These are phyloP conservation scores for Serrognathus titanus DNA, from an alignment of 2,888 invertebrate species.

Conservation along the genomic window DNA sequence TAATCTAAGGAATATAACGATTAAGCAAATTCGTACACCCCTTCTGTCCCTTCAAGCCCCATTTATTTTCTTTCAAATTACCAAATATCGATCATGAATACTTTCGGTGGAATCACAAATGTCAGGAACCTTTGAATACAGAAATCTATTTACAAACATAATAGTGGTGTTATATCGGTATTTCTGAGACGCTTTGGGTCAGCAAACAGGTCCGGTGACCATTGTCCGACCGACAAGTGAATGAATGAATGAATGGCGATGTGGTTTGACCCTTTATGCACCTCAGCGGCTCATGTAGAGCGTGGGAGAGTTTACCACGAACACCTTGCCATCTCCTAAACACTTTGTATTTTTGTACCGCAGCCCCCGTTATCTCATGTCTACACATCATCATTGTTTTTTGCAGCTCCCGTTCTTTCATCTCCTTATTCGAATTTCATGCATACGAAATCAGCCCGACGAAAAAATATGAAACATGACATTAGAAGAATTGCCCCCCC, in stretches of 20 bases:
- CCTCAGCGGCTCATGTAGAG: constrained; percentile 48
- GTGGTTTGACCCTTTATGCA: constrained; percentile 30
- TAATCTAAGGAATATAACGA: too few species aligned
- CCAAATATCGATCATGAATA: too few species aligned
- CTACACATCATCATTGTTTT: background rate
- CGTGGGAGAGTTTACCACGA: constrained; percentile 52
- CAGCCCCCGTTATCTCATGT: background rate
- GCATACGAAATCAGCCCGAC: too few species aligned
- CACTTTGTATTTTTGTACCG: background rate
- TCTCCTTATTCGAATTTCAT: too few species aligned
- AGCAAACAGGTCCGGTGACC: constrained; percentile 29
- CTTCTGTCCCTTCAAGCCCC: too few species aligned
- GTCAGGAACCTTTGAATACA: constrained; percentile 5
- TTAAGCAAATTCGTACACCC: too few species aligned
- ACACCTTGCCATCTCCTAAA: constrained; percentile 41
- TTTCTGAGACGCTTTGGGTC: constrained; percentile 21
- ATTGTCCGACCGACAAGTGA: constrained; percentile 30
- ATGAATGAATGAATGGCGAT: constrained; percentile 24
- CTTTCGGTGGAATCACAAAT: too few species aligned
- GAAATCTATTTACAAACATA: constrained; percentile 27
- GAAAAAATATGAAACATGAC: too few species aligned
- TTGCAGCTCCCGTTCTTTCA: too few species aligned
- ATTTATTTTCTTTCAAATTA: too few species aligned
- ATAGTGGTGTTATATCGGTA: constrained; percentile 19
- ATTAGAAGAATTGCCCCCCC: too few species aligned